These are phyloP conservation scores for Spondyliosoma cantharus DNA, from an alignment of 2,797 vertebrate genomes.

Conservation along the genomic window DNA sequence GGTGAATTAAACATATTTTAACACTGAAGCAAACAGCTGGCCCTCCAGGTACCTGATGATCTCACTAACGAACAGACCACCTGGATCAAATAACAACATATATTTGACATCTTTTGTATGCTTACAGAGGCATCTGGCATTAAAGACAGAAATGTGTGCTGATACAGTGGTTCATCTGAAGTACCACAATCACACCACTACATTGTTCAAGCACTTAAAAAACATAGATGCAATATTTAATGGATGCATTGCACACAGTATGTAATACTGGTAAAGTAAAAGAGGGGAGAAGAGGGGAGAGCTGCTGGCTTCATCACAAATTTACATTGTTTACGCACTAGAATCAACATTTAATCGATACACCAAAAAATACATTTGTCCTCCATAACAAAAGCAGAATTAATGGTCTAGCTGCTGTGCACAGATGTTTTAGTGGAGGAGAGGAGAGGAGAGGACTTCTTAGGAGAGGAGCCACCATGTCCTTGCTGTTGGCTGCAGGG, in stretches of 20 bases:
- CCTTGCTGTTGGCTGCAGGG: slow-evolving; percentile 75
- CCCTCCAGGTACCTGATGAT: background rate
- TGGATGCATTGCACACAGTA: too few species aligned
- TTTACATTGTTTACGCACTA: background rate
- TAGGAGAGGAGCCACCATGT: slow-evolving; percentile 57
- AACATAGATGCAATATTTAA: too few species aligned
- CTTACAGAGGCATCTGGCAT: background rate
- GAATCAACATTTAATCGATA: background rate
- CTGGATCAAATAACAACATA: background rate
- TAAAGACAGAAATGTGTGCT: slow-evolving; percentile 1
- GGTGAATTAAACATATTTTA: background rate
- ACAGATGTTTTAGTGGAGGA: too few species aligned
- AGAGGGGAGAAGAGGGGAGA: background rate
- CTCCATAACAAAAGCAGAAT: background rate
- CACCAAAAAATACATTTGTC: background rate
- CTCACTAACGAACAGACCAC: background rate
- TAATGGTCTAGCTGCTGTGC: background rate
- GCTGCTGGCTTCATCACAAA: background rate
- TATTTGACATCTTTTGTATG: background rate
- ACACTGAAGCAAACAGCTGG: background rate
- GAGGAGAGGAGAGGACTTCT: background rate
- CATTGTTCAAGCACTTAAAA: too few species aligned
- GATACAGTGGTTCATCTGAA: background rate
- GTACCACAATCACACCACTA: background rate
- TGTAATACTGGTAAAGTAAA: background rate